phyloP scores from a whole-genome alignment of 2,888 invertebrate genomes.

The Dermolepida albohirtum region DNA sequence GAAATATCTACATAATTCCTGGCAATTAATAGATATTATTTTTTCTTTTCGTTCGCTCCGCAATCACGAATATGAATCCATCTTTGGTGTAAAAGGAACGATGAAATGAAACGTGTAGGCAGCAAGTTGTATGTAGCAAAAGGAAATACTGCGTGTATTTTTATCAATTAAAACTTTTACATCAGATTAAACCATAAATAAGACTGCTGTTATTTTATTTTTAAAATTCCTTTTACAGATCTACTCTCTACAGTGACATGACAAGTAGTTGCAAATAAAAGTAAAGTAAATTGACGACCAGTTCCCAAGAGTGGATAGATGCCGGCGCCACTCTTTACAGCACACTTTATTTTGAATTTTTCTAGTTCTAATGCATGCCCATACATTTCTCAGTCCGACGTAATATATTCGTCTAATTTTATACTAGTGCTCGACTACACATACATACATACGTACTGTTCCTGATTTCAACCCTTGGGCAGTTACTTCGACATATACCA shows the following conservation, averaged over 20 bases:
- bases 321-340: conserved; percentile 60
- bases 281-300: conserved; percentile 57
- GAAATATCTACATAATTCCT: conserved; percentile 9
- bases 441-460: conserved; percentile 5
- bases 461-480: conserved; percentile 9
- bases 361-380: conserved; percentile 41
- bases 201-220: conserved; percentile 61
- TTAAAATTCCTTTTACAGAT: conserved; percentile 53
- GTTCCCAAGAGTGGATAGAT: conserved; percentile 48
- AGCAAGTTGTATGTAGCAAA: conserved; percentile 16
- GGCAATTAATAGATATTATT: conserved; percentile 1
- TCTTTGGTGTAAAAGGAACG: conserved; percentile 7
- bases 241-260: conserved; percentile 53
- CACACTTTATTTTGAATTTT: conserved; percentile 45
- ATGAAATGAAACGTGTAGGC: conserved; percentile 19
- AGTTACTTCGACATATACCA: conserved; percentile 8
- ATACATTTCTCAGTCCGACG: conserved; percentile 27
- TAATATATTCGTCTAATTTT: conserved; percentile 35
- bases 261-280: conserved; percentile 61
- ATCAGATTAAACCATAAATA: conserved; percentile 59
- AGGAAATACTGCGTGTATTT: conserved; percentile 30
- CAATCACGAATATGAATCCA: conserved; percentile 26
- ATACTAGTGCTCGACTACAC: conserved; percentile 13
- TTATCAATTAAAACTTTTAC: conserved; percentile 43
- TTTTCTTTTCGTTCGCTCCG: conserved; percentile 7